phyloP scores from a whole-genome alignment of 2,113 vertebrate species.

The Ramphastos sulfuratus region DNA sequence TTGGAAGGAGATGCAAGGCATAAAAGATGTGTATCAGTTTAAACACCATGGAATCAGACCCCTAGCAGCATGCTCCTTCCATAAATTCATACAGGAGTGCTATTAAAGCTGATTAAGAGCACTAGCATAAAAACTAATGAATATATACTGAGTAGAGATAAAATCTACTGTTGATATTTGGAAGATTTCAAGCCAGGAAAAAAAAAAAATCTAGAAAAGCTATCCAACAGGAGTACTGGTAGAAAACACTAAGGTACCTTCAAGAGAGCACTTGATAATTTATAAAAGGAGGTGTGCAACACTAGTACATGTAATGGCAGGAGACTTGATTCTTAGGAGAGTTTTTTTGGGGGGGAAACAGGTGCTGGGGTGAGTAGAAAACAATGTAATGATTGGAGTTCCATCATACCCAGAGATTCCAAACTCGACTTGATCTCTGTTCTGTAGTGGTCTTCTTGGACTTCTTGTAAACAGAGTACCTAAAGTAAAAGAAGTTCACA shows the following conservation, averaged over 20 bases:
- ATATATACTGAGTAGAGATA: background rate
- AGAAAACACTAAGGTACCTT: background rate
- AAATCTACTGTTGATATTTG: background rate
- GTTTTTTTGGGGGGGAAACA: background rate
- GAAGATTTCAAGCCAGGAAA: background rate
- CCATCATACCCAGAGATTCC: conserved; percentile 82
- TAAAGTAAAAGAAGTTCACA: conserved; percentile 58
- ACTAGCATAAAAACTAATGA: background rate
- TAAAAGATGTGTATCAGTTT: background rate
- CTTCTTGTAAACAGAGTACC: conserved; percentile 98
- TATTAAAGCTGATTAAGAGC: background rate
- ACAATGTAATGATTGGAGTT: background rate
- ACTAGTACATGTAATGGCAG: background rate
- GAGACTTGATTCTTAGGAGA: background rate
- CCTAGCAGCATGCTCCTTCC: background rate
- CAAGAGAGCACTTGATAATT: background rate
- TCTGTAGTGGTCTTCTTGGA: conserved; percentile 93
- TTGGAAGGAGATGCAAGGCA: background rate
- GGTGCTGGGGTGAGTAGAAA: background rate
- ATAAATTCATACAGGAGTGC: background rate
- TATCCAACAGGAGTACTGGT: background rate
- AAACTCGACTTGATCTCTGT: conserved; percentile 89
- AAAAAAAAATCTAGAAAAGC: background rate
- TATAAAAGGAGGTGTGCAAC: background rate
- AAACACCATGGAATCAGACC: background rate